Evolutionary conservation across 2,797 vertebrate species (phyloP).

Genomic region (Artibeus jamaicensis): DNA sequence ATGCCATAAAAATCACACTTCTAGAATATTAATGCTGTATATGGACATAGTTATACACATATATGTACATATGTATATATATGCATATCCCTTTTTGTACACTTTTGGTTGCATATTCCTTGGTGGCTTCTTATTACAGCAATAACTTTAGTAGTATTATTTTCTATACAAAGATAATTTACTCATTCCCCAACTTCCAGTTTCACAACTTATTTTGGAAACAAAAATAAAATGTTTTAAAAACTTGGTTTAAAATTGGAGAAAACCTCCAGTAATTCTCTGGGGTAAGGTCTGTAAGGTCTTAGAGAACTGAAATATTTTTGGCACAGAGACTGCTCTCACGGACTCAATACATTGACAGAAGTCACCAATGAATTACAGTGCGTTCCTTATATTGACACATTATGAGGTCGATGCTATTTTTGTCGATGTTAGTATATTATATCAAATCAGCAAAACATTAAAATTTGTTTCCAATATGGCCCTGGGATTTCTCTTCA

Average conservation of each 20-base stretch:
- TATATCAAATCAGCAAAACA: background rate
- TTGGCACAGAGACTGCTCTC: background rate
- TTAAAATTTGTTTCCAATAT: background rate
- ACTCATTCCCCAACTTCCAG: background rate
- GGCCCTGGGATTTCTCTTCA: background rate
- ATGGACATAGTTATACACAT: background rate
- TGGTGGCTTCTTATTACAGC: background rate
- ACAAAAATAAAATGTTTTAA: background rate
- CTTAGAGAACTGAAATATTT: background rate
- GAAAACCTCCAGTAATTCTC: background rate
- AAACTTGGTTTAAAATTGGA: background rate
- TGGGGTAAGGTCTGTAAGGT: background rate
- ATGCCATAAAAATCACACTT: background rate
- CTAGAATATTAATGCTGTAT: background rate
- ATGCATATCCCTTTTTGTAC: background rate
- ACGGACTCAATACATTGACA: background rate
- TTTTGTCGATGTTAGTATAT: background rate
- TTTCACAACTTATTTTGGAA: background rate
- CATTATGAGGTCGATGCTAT: background rate
- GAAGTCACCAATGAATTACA: accelerated
- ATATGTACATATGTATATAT: too few species aligned
- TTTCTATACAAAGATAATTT: background rate
- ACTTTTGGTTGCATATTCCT: background rate
- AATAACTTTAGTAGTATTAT: background rate
- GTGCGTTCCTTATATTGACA: background rate